A percentile compares a stretch with the other conserved stretches of the same genome.
These are phyloP conservation scores for Himalopsyche kuldschensis DNA, from an alignment of 2,888 invertebrate species.

Conservation along the genomic window DNA sequence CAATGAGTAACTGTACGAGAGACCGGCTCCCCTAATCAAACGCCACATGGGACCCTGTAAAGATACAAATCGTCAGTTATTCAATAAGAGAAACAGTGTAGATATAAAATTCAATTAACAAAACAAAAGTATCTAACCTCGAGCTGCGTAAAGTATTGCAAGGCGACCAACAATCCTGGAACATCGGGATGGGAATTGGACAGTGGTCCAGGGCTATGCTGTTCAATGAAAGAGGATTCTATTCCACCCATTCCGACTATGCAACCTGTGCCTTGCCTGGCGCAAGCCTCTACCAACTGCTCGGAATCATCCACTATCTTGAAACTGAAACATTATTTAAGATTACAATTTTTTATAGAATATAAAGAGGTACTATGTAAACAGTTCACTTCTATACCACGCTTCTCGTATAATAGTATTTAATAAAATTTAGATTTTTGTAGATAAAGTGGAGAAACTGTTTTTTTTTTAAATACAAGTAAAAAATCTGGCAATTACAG, in stretches of 20 bases:
- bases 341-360: too few relatives aligned
- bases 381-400: too few relatives aligned
- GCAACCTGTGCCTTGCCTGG: conserved; percentile 57
- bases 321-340: conserved; percentile 45
- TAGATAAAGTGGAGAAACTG: too few relatives aligned
- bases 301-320: conserved; percentile 50
- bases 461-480: too few relatives aligned
- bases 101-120: background rate
- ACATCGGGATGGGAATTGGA: conserved; percentile 66
- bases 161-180: conserved; percentile 74
- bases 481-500: too few relatives aligned
- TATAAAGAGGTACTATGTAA: too few relatives aligned
- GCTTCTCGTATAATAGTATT: too few relatives aligned
- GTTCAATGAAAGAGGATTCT: conserved; percentile 75
- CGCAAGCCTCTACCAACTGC: conserved; percentile 46
- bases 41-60: conserved; percentile 86
- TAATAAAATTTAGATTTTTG: too few relatives aligned
- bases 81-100: background rate
- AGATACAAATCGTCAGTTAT: background rate
- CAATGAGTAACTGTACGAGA: conserved; percentile 79
- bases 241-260: conserved; percentile 80
- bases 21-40: conserved; percentile 82
- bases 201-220: conserved; percentile 67
- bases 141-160: conserved; percentile 84
- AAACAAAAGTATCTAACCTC: conserved; percentile 59